Evolutionary conservation across 2,888 invertebrate genomes (phyloP).

Genomic region (Euplexia lucipara): DNA sequence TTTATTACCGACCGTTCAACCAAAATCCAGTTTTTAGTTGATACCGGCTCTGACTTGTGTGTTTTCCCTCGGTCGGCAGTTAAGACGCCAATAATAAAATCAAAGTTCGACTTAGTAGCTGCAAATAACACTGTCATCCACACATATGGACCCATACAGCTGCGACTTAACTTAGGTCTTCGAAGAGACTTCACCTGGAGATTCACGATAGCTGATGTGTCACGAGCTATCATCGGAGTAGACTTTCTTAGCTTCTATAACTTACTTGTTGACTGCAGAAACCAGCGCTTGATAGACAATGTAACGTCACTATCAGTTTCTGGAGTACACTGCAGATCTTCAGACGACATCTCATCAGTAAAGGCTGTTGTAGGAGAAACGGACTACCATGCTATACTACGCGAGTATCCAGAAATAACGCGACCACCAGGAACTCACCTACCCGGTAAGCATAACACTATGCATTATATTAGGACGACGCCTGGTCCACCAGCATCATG

Average conservation of each 20-base stretch:
- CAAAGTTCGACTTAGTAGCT: constrained; percentile 64
- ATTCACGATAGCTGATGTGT: constrained; percentile 70
- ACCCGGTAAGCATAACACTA: constrained; percentile 3
- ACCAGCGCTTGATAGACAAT: constrained; percentile 59
- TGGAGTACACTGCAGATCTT: neutral
- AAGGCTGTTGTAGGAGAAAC: constrained; percentile 7
- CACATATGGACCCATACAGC: constrained; percentile 5
- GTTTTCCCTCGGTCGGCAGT: constrained; percentile 50
- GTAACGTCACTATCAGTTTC: neutral
- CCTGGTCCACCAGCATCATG: too few relatives aligned
- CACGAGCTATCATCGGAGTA: constrained; percentile 71
- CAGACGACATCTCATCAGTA: constrained; percentile 5
- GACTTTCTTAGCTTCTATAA: constrained; percentile 70
- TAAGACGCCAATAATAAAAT: neutral
- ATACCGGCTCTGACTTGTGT: constrained; percentile 50
- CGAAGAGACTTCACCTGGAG: constrained; percentile 64
- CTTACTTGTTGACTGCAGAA: too few relatives aligned
- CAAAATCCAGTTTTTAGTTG: constrained; percentile 42
- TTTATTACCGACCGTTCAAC: constrained; percentile 40
- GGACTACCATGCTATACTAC: neutral
- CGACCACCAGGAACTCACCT: constrained; percentile 3
- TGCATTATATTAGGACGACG: constrained; percentile 4
- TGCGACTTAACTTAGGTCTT: too few relatives aligned
- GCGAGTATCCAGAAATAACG: constrained; percentile 5
- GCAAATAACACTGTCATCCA: constrained; percentile 68